phyloP scores from a whole-genome alignment of 2,888 invertebrate genomes.

The Lamproptera curius region DNA sequence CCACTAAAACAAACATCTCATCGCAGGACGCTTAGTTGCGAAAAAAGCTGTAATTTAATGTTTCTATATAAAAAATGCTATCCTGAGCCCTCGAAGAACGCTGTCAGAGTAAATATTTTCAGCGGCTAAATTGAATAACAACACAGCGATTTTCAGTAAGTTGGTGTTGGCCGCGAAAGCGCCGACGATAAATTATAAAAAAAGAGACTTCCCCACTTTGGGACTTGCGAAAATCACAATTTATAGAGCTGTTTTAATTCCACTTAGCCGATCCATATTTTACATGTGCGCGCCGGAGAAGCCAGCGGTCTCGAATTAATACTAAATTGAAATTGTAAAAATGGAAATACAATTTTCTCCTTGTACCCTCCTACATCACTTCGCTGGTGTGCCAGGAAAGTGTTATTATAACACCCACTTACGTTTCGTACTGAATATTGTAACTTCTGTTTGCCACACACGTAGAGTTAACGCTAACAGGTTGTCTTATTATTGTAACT shows the following conservation, averaged over 20 bases:
- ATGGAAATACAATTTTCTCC: conserved; percentile 77
- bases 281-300: conserved; percentile 74
- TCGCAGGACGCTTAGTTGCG: no score
- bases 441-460: background rate
- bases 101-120: conserved; percentile 56
- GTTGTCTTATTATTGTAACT: conserved; percentile 1
- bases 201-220: conserved; percentile 78
- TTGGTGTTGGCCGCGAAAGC: conserved; percentile 62
- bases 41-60: background rate
- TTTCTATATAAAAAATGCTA: background rate
- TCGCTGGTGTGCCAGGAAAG: conserved; percentile 64
- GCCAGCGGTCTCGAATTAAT: conserved; percentile 73
- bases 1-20: no score
- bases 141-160: conserved; percentile 70
- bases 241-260: conserved; percentile 79
- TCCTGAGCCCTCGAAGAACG: conserved; percentile 20
- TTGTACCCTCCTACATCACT: conserved; percentile 52
- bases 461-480: background rate
- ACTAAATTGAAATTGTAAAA: conserved; percentile 79
- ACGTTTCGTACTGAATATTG: conserved; percentile 39
- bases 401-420: conserved; percentile 60
- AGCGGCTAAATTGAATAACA: conserved; percentile 73
- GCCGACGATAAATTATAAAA: conserved; percentile 74
- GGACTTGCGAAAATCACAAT: conserved; percentile 79
- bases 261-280: conserved; percentile 79